Evolutionary conservation across 2,888 invertebrate species (phyloP).

Genomic region (Pelosia muscerda): DNA sequence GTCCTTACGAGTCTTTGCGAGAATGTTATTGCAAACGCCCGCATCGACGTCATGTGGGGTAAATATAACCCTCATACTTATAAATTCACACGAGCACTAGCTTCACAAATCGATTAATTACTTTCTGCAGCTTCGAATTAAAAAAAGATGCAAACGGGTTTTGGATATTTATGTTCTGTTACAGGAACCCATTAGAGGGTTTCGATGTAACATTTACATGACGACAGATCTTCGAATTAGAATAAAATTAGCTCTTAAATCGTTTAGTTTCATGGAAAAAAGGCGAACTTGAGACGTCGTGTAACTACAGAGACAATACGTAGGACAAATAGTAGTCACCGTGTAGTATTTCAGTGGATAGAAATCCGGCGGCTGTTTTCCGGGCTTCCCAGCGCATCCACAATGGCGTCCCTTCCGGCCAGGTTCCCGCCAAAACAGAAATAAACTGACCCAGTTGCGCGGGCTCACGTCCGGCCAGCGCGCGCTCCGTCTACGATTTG

Average conservation of each 20-base stretch:
- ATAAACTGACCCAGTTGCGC: conserved; percentile 85
- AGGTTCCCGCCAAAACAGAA: conserved; percentile 87
- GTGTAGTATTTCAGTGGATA: conserved; percentile 83
- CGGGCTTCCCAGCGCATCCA: conserved; percentile 84
- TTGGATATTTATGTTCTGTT: conserved; percentile 59
- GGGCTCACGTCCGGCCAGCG: conserved; percentile 77
- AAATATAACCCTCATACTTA: conserved; percentile 74
- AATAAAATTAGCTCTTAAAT: conserved; percentile 65
- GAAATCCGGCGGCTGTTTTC: conserved; percentile 83
- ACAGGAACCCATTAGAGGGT: conserved; percentile 57
- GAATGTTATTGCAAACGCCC: conserved; percentile 81
- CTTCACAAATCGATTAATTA: conserved; percentile 52
- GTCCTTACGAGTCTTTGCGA: conserved; percentile 76
- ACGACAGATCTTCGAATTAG: conserved; percentile 59
- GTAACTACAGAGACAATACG: conserved; percentile 63
- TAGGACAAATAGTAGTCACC: conserved; percentile 63
- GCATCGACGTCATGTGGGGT: conserved; percentile 70
- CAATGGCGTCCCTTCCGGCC: conserved; percentile 86
- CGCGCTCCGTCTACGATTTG: conserved; percentile 75
- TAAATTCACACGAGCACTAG: conserved; percentile 70
- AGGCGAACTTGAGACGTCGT: conserved; percentile 55
- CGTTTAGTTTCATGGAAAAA: conserved; percentile 75
- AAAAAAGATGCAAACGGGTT: conserved; percentile 59
- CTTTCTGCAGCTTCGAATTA: conserved; percentile 59
- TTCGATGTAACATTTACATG: conserved; percentile 64